Evolutionary conservation across 2,888 invertebrate genomes (phyloP).

Genomic region (Cyclophora albipunctata): DNA sequence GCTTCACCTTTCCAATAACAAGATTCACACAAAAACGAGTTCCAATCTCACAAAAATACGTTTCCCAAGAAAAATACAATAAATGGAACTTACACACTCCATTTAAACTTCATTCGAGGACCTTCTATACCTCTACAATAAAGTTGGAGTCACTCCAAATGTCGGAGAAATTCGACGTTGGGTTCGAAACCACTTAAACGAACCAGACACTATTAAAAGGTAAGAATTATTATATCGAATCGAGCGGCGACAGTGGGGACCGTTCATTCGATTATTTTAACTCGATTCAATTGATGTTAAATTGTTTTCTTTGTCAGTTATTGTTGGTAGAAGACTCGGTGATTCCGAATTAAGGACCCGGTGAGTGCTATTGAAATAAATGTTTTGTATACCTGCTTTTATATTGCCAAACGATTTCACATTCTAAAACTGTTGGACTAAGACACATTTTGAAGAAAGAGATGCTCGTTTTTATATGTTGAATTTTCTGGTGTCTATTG

Average conservation of each 20-base stretch:
- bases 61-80: constrained; percentile 18
- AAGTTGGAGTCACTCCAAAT: constrained; percentile 66
- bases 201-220: constrained; percentile 40
- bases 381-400: too few relatives aligned
- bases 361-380: too few relatives aligned
- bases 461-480: too few relatives aligned
- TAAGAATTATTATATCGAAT: constrained; percentile 40
- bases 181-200: constrained; percentile 27
- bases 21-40: too few relatives aligned
- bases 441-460: too few relatives aligned
- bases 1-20: too few relatives aligned
- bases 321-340: too few relatives aligned
- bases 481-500: too few relatives aligned
- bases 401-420: too few relatives aligned
- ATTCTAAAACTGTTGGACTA: too few relatives aligned
- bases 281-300: constrained; percentile 10
- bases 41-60: too few relatives aligned
- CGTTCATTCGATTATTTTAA: constrained; percentile 17
- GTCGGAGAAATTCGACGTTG: constrained; percentile 23
- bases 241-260: constrained; percentile 13
- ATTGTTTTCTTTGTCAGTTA: constrained; percentile 8
- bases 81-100: constrained; percentile 34
- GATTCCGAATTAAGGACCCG: background rate
- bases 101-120: constrained; percentile 40
- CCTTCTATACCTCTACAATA: constrained; percentile 51